phyloP scores from a whole-genome alignment of 2,113 vertebrate species.

The Cyanistes caeruleus region DNA sequence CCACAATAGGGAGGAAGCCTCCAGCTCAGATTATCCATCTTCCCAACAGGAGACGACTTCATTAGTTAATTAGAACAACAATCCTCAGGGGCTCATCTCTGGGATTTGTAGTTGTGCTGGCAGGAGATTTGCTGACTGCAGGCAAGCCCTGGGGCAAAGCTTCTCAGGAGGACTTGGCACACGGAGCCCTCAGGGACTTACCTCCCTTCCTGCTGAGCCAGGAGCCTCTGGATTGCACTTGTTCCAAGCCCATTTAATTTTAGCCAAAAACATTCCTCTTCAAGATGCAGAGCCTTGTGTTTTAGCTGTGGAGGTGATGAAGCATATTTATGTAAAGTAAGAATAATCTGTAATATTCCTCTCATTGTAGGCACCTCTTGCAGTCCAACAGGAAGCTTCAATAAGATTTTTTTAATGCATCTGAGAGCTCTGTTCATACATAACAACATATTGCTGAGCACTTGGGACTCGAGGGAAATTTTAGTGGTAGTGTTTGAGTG shows the following conservation, averaged over 20 bases:
- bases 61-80: constrained; percentile 52
- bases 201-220: neutral
- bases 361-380: neutral
- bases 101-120: constrained; percentile 15
- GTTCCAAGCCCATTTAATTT: neutral
- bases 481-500: neutral
- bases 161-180: neutral
- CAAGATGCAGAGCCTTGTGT: neutral
- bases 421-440: constrained; percentile 1
- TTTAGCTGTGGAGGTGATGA: neutral
- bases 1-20: neutral
- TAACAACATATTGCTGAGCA: neutral
- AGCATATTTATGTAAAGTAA: neutral
- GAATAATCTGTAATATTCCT: neutral
- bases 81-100: neutral
- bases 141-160: neutral
- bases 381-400: neutral
- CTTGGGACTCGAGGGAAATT: constrained; percentile 24
- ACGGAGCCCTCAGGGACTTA: neutral
- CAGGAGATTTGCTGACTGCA: constrained; percentile 28
- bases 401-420: neutral
- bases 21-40: neutral
- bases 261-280: neutral
- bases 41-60: neutral
- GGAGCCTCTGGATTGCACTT: neutral